These are phyloP conservation scores for Drosophila planitibia DNA, from an alignment of 2,888 invertebrate genomes.

Conservation along the genomic window DNA sequence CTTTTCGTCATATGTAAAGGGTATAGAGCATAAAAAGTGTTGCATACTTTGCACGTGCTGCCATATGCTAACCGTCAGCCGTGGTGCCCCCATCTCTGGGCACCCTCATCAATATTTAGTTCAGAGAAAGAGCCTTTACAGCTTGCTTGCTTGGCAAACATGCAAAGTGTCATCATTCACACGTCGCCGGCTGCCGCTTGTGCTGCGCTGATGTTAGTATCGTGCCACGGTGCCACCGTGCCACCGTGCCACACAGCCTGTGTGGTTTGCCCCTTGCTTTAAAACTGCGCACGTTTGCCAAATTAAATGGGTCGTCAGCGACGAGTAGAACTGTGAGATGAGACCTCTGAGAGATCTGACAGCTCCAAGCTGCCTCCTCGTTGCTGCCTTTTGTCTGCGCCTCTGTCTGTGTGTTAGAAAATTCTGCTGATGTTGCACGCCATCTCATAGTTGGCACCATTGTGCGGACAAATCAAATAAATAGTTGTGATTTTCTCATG, in stretches of 20 bases:
- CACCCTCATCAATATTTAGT: constrained; percentile 80
- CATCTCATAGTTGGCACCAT: constrained; percentile 73
- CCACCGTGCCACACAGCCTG: constrained; percentile 17
- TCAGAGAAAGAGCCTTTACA: constrained; percentile 47
- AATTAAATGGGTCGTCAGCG: constrained; percentile 79
- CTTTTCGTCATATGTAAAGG: background rate
- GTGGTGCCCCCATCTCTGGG: constrained; percentile 21
- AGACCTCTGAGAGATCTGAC: constrained; percentile 24
- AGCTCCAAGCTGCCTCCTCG: constrained; percentile 26
- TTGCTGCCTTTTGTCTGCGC: constrained; percentile 61
- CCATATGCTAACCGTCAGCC: constrained; percentile 47
- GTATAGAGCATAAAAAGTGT: constrained; percentile 57
- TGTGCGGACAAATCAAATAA: constrained; percentile 78
- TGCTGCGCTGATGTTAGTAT: constrained; percentile 15
- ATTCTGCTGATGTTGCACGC: constrained; percentile 76
- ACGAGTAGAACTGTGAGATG: constrained; percentile 34
- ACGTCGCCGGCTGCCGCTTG: constrained; percentile 62
- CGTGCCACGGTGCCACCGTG: background rate
- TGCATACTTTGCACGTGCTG: constrained; percentile 76
- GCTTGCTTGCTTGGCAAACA: constrained; percentile 75
- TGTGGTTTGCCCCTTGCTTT: constrained; percentile 56
- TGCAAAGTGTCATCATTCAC: constrained; percentile 83
- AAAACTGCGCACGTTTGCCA: constrained; percentile 81
- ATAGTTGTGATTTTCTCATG: constrained; percentile 72
- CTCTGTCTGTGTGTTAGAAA: constrained; percentile 39